Evolutionary conservation across 2,888 invertebrate genomes (phyloP).

Genomic region (Mycogona germanica): DNA sequence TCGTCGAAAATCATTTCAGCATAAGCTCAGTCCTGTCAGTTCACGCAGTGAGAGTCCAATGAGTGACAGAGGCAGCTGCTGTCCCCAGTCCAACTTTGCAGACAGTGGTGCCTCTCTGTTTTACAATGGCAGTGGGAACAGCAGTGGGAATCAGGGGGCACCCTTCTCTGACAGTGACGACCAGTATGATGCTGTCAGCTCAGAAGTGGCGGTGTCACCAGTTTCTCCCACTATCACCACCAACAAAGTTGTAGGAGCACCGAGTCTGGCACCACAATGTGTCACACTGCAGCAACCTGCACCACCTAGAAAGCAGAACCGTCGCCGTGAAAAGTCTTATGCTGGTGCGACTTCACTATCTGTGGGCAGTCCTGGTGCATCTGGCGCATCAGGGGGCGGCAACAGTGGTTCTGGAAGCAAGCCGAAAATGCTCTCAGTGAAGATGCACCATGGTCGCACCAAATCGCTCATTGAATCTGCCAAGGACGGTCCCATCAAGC

Average conservation of each 20-base stretch:
- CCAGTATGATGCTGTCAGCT: conserved; percentile 57
- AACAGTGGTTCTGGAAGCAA: not conserved
- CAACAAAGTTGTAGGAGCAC: too few relatives aligned
- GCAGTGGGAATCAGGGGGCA: too few relatives aligned
- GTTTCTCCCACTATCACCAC: not conserved
- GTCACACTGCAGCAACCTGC: too few relatives aligned
- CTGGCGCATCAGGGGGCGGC: too few relatives aligned
- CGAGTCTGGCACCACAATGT: too few relatives aligned
- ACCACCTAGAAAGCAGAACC: not conserved
- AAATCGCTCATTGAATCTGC: not conserved
- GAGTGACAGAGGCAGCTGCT: conserved; percentile 41
- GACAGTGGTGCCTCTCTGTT: not conserved
- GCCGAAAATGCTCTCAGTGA: too few relatives aligned
- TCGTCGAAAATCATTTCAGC: conserved; percentile 11
- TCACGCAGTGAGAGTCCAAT: conserved; percentile 65
- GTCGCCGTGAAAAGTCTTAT: not conserved
- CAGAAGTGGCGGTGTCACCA: conserved; percentile 38
- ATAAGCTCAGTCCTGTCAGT: conserved; percentile 52
- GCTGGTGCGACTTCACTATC: not conserved
- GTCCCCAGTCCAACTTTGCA: not conserved
- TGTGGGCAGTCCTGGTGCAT: too few relatives aligned
- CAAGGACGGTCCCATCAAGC: not conserved
- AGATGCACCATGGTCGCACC: not conserved
- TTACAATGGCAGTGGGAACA: conserved; percentile 26
- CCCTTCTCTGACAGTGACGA: conserved; percentile 75